Evolutionary conservation across 2,888 invertebrate genomes (phyloP).

Genomic region (Scelioninae gen. 1): DNA sequence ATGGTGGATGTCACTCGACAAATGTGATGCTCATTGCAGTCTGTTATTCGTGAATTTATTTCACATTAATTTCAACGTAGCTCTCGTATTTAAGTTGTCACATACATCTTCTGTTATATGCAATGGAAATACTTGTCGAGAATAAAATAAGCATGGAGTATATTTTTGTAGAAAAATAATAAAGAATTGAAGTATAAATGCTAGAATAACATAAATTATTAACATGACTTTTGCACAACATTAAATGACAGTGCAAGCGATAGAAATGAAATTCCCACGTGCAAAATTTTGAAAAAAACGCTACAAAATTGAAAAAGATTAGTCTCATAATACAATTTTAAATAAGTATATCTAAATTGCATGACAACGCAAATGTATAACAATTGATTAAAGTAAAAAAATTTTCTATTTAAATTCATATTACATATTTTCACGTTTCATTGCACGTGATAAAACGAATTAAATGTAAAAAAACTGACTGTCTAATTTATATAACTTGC

Average conservation of each 20-base stretch:
- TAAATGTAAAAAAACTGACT: too few species aligned
- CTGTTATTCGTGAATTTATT: slow-evolving; percentile 42
- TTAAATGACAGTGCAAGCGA: background rate
- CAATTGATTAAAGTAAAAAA: too few species aligned
- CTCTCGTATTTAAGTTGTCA: slow-evolving; percentile 37
- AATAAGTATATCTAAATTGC: too few species aligned
- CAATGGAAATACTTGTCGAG: slow-evolving; percentile 30
- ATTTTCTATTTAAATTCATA: too few species aligned
- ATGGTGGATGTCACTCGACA: slow-evolving; percentile 17
- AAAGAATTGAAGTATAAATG: slow-evolving; percentile 17
- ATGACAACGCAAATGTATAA: too few species aligned
- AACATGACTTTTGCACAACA: background rate
- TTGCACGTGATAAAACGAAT: too few species aligned
- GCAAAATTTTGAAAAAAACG: background rate
- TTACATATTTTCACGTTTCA: too few species aligned
- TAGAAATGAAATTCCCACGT: background rate
- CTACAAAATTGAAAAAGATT: background rate
- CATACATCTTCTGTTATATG: slow-evolving; percentile 22
- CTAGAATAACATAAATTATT: slow-evolving; percentile 10
- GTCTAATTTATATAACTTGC: too few species aligned
- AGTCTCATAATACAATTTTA: too few species aligned
- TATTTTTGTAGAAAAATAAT: slow-evolving; percentile 20
- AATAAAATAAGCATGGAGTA: background rate
- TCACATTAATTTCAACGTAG: slow-evolving; percentile 35
- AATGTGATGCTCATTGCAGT: slow-evolving; percentile 29